Evolutionary conservation across 2,797 vertebrate species (phyloP), one percentile per base, ranked within the genome.

Genomic region (Chelon auratus): DNA sequence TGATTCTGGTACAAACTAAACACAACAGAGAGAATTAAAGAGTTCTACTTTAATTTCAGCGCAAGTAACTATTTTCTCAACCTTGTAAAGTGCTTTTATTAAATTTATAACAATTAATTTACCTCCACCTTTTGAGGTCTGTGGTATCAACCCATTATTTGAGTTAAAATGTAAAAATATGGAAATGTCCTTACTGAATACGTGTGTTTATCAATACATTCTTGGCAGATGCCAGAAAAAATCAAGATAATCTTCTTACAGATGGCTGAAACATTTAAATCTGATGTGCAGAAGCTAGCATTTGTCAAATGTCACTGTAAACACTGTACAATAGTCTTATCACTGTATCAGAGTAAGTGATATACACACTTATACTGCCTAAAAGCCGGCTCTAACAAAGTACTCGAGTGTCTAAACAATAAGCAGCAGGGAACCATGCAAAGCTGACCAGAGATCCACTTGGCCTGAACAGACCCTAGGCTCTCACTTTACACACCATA

Each of bases 401-500:
- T 74, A 61, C 68, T 72, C 30, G 20, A 68, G 60, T 63, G 59
- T 79, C 59, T 53, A 56, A 55, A 78, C 26, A 68, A 22, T n/a
- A 68, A 80, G 18, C 75, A 59, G 54, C 73, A 67, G 71, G 77
- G 78, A 66, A 59, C 80, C 58, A 76, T 82, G 66, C 71, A 76
- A 85, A 80, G 71, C 75, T 84, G 76, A 68, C 75, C 77, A 75
- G 73, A 81, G 76, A 80, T 81, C 78, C 77, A 83, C 77, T 86
- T 77, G 74, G 62, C 65, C 83, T 78, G 74, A 84, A 86, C 68
- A 85, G 75, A 87, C 76, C 72, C 65, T 50, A 2, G 56, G 80
- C 81, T 89, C 87, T 92, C 72, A 82, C 75, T 86, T 85, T 82
- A 88, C 78, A 78, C 65, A 64, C 53, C 64, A 47, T 60, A 72